Evolutionary conservation across 2,113 vertebrate species (phyloP), one percentile per base, ranked within the genome.

Genomic region (Eidolon helvum): DNA sequence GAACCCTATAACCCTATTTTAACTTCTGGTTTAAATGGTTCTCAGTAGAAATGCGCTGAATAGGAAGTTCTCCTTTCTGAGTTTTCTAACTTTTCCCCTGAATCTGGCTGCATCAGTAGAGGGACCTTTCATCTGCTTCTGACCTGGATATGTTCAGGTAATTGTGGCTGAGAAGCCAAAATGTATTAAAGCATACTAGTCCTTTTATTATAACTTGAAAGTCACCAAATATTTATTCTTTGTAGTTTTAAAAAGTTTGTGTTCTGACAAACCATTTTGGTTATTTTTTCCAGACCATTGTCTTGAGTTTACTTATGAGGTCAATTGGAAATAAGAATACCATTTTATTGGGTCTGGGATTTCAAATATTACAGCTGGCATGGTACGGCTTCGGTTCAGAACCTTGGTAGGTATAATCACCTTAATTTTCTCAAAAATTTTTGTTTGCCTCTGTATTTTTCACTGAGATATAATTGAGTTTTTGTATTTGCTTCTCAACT

Each of bases 261-360:
- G 50, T 90, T 94, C 26, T 66, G 8, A 71, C 63, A 78, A 93
- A 53, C n/a, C 15, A 40, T 88, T 75, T 40, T 92, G 12, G 1
- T 63, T 87, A 90, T 93, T 91, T 80, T 80, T 72, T 38, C 50
- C 96, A 99, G 99, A 99, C 99, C 35, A 98, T 99, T 98, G 98
- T 99, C 91, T 97, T 99, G 97, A 99, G 99, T 98, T 99, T 99
- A 97, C 99, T 99, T 33, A 99, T 99, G 99, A 98, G 99, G 22
- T 99, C 99, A 88, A 99, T 99, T 97, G 99, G 99, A 97, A 99
- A 99, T 97, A 99, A 99, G 98, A 99, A 99, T 71, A 99, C 99
- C 75, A 99, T 99, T 97, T 97, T 99, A 3, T 96, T 99, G 97
- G 99, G 99, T 7, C 98, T 99, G 1, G 99, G 99, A 19, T 99